Evolutionary conservation across 1,140 invertebrate species (phyloP).

Genomic region (Trachymyrmex septentrionalis): DNA sequence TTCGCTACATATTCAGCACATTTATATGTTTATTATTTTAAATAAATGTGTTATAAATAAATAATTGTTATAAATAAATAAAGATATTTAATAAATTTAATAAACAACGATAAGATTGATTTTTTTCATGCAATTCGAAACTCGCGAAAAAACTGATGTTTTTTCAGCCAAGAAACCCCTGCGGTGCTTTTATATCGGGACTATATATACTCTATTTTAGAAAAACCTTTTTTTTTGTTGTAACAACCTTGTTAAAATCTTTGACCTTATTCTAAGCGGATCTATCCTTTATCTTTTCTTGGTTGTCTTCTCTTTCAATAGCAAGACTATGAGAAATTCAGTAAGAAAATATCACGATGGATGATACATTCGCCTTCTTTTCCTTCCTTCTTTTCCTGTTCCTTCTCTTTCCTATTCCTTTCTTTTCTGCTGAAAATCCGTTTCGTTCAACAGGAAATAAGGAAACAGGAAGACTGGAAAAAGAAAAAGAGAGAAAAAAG

Average conservation of each 20-base stretch:
- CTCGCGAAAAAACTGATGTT: not conserved
- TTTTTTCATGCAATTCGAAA: not conserved
- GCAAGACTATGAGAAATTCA: slow-evolving; percentile 77
- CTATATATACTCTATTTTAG: no score
- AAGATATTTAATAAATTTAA: not conserved
- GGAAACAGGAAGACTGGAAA: not conserved
- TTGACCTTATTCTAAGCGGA: not conserved
- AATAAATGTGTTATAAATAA: no score
- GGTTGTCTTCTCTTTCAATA: slow-evolving; percentile 43
- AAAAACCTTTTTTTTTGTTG: not conserved
- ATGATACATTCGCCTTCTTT: slow-evolving; percentile 78
- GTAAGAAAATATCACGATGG: slow-evolving; percentile 82
- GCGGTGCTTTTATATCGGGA: not conserved
- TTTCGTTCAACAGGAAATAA: not conserved
- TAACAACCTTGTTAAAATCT: no score
- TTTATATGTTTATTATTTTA: no score
- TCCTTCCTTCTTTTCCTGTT: not conserved
- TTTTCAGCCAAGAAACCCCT: not conserved
- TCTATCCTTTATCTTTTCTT: not conserved
- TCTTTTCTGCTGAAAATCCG: not conserved
- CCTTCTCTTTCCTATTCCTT: not conserved
- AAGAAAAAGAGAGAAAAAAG: not conserved
- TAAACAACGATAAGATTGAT: not conserved
- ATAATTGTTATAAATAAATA: no score
- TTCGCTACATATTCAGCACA: not conserved